phyloP scores from a whole-genome alignment of 2,113 vertebrate genomes.

The Pomatostomus ruficeps region DNA sequence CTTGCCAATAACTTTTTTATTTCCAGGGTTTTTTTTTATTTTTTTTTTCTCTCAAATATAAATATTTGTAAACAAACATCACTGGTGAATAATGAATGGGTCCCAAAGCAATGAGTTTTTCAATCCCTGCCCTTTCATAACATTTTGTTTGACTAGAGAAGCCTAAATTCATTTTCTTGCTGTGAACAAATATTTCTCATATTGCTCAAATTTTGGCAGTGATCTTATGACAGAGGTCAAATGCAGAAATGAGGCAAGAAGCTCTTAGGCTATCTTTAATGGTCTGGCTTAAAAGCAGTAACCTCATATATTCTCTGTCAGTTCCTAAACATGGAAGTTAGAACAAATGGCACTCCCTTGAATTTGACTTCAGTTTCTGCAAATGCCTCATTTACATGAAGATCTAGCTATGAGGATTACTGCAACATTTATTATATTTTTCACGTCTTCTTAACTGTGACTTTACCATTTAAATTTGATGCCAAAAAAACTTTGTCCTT shows the following conservation, averaged over 20 bases:
- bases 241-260: neutral
- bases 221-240: neutral
- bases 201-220: neutral
- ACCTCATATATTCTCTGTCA: neutral
- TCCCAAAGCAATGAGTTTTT: neutral
- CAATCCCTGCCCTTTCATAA: neutral
- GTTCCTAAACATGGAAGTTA: neutral
- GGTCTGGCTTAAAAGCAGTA: neutral
- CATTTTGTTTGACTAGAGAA: slow-evolving; percentile 7
- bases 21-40: neutral
- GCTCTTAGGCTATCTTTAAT: neutral
- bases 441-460: neutral
- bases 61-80: slow-evolving; percentile 1
- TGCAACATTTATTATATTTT: neutral
- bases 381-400: slow-evolving; percentile 22
- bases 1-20: neutral
- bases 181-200: neutral
- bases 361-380: neutral
- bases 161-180: neutral
- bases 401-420: neutral
- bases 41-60: neutral
- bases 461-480: neutral
- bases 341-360: neutral
- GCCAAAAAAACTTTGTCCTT: neutral
- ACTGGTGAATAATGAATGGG: neutral